These are phyloP conservation scores for Cyanoramphus novaezelandiae DNA, from an alignment of 2,113 vertebrate genomes.

Conservation along the genomic window DNA sequence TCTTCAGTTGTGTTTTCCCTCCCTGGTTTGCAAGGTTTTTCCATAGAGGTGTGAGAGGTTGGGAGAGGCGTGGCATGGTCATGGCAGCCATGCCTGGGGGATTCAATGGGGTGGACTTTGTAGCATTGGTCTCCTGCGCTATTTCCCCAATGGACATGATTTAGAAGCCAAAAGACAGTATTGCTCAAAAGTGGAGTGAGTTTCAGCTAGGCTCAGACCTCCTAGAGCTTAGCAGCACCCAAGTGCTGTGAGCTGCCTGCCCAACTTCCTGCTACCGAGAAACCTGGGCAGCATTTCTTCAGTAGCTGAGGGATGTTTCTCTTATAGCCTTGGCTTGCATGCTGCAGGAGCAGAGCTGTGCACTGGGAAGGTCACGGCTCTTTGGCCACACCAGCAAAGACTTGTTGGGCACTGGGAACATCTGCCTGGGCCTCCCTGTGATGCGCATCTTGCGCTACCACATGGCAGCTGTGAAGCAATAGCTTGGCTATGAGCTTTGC, in stretches of 20 bases:
- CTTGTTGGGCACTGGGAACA: not conserved
- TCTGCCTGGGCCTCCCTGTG: not conserved
- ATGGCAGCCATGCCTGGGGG: accelerated
- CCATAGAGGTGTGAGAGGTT: not conserved
- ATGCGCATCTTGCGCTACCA: not conserved
- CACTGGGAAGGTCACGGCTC: accelerated
- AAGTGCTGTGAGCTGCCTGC: not conserved
- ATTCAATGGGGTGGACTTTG: not conserved
- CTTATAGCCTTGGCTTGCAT: not conserved
- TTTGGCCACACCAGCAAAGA: not conserved
- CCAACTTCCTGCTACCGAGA: not conserved
- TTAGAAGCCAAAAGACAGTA: not conserved
- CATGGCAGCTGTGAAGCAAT: not conserved
- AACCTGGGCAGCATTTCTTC: not conserved
- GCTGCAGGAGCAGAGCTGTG: not conserved
- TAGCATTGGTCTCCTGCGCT: not conserved
- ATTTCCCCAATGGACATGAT: not conserved
- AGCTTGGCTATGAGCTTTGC: not conserved
- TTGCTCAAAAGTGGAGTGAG: not conserved
- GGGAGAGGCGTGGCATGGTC: not conserved
- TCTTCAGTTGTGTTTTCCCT: not conserved
- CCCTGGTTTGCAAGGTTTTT: not conserved
- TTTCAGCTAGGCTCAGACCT: not conserved
- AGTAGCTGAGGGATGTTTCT: not conserved
- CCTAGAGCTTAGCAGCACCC: not conserved